A percentile compares a stretch with the other conserved stretches of the same genome.
Evolutionary conservation across 2,797 vertebrate genomes (phyloP).

Genomic region (Sarcophilus harrisii): DNA sequence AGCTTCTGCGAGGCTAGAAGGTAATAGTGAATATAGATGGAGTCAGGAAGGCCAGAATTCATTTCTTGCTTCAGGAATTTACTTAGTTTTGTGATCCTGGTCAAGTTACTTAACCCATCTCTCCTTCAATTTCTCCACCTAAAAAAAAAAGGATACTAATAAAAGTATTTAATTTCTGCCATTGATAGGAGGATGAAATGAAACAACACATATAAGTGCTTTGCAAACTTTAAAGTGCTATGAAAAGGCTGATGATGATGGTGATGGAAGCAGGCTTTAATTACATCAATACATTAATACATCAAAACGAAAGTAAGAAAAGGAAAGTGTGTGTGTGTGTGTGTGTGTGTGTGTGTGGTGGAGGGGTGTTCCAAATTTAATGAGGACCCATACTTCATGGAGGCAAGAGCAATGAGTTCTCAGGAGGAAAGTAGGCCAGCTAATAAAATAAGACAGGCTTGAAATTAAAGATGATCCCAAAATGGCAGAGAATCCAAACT

Average conservation of each 20-base stretch:
- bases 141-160: not conserved
- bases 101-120: not conserved
- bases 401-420: slow-evolving; percentile 45
- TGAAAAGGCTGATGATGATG: not conserved
- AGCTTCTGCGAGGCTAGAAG: not conserved
- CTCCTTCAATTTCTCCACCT: not conserved
- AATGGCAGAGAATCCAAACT: slow-evolving; percentile 45
- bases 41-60: not conserved
- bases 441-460: slow-evolving; percentile 67
- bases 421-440: not conserved
- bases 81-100: not conserved
- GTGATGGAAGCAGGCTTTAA: too few relatives aligned
- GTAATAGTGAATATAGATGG: not conserved
- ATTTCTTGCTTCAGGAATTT: not conserved
- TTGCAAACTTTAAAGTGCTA: not conserved
- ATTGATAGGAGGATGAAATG: not conserved
- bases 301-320: not conserved
- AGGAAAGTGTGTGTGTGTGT: not conserved
- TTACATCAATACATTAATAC: not conserved
- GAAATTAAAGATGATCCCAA: slow-evolving; percentile 62
- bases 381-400: not conserved
- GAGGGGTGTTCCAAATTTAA: not conserved
- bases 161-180: not conserved
- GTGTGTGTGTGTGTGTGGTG: not conserved
- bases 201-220: not conserved